Evolutionary conservation across 2,113 vertebrate genomes (phyloP).

Genomic region (Xiphophorus hellerii): DNA sequence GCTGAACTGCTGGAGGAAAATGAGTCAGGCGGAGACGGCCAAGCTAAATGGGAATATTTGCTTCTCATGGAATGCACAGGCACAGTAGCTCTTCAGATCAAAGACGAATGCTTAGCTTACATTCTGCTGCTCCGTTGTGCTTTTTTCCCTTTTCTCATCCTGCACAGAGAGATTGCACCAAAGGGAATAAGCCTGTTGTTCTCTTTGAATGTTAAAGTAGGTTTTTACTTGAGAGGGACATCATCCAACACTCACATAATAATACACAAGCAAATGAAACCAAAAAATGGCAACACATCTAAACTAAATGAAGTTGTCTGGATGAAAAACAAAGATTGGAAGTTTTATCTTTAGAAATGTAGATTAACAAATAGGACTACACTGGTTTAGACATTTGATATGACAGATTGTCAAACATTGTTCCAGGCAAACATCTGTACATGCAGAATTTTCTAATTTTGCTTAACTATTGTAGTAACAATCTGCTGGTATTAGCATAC

Average conservation of each 20-base stretch:
- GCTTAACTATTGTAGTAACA: background rate
- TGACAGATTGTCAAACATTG: background rate
- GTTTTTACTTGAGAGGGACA: slow-evolving; percentile 54
- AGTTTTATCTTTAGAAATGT: background rate
- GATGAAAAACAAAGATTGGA: background rate
- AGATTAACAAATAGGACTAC: background rate
- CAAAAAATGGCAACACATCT: slow-evolving; percentile 34
- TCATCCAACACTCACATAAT: slow-evolving; percentile 43
- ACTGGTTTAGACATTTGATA: background rate
- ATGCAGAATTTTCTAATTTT: background rate
- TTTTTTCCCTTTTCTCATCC: background rate
- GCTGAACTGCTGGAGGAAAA: slow-evolving; percentile 24
- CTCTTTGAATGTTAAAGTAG: slow-evolving; percentile 63
- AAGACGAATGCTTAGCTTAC: slow-evolving; percentile 62
- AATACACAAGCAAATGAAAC: slow-evolving; percentile 50
- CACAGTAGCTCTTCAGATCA: slow-evolving; percentile 67
- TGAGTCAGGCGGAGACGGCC: slow-evolving; percentile 7
- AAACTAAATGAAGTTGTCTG: slow-evolving; percentile 6
- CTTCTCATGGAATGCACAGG: slow-evolving; percentile 43
- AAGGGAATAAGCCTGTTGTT: slow-evolving; percentile 56
- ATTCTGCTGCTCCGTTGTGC: slow-evolving; percentile 40
- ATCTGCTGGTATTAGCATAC: background rate
- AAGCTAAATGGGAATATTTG: slow-evolving; percentile 44
- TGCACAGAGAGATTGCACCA: slow-evolving; percentile 37
- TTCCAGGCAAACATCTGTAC: background rate